Percentiles rank a stretch among this genome's conserved stretches.
Conservation (phyloP, 2,888 invertebrate genomes). For the Dicranocentrus wangi region DNA sequence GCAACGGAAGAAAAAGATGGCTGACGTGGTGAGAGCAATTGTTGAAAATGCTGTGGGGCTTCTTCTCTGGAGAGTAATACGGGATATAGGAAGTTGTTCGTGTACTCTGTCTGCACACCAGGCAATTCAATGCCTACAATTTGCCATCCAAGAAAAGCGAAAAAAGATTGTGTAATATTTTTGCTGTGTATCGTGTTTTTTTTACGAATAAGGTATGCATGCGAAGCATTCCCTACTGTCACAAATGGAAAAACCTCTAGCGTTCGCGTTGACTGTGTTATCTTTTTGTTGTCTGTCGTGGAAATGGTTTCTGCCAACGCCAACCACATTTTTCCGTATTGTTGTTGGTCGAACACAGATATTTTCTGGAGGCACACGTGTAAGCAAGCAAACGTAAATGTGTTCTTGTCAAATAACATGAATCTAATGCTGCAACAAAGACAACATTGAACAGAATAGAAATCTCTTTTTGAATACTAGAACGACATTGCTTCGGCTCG, state of each 20-base stretch:
- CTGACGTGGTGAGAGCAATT: conserved; percentile 8
- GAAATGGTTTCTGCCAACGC: conserved; percentile 6
- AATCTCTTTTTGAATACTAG: background rate
- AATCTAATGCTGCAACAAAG: background rate
- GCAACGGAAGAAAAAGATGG: background rate
- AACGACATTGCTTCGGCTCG: background rate
- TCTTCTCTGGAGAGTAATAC: background rate
- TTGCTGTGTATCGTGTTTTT: background rate
- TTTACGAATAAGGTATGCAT: background rate
- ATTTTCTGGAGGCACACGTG: background rate
- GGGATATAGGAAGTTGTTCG: background rate
- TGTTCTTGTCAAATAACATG: conserved; percentile 2
- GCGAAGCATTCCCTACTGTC: background rate
- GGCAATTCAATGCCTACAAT: background rate
- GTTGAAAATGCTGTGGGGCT: conserved; percentile 1
- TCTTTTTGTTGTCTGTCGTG: background rate
- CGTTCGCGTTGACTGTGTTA: background rate
- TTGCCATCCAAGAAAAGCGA: conserved; percentile 6
- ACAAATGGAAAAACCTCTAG: background rate
- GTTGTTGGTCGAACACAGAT: conserved; percentile 3
- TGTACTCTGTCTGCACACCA: background rate
- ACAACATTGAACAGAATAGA: background rate
- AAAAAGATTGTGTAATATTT: conserved; percentile 19
- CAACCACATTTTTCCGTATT: conserved; percentile 11
- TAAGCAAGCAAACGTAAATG: no score